These are phyloP conservation scores for Salvelinus namaycush DNA, from an alignment of 2,113 vertebrate species.

Conservation along the genomic window DNA sequence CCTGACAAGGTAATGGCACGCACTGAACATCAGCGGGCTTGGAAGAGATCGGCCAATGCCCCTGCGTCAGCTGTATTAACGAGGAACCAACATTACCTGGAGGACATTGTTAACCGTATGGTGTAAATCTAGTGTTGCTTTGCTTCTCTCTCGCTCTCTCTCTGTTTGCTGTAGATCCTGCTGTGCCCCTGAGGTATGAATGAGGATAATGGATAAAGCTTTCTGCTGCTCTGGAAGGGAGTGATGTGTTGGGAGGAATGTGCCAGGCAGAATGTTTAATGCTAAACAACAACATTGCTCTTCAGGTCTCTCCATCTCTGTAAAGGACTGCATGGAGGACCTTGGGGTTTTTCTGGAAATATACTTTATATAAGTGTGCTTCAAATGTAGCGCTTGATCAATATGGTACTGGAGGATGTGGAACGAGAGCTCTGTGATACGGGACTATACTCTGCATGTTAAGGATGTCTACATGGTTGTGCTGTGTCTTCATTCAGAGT, in stretches of 20 bases:
- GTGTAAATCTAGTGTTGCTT: not conserved
- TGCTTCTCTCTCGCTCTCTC: not conserved
- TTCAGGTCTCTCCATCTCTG: not conserved
- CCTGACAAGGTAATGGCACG: not conserved
- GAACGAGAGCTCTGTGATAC: not conserved
- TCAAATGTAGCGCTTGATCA: too few species aligned
- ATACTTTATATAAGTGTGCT: not conserved
- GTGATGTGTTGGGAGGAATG: not conserved
- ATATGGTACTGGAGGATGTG: too few species aligned
- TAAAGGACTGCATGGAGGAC: not conserved
- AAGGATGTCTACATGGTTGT: not conserved
- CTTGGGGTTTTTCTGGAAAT: not conserved
- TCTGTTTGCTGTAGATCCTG: conserved; percentile 1
- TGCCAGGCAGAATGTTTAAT: not conserved
- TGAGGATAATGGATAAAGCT: not conserved
- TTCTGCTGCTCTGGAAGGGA: not conserved
- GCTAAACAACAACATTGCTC: too few species aligned
- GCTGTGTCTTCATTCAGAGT: not conserved
- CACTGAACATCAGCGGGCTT: not conserved
- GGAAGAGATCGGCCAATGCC: not conserved
- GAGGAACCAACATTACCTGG: not conserved
- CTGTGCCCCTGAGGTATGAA: not conserved
- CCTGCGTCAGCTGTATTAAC: not conserved
- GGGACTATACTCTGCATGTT: not conserved
- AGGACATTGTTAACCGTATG: not conserved